Evolutionary conservation across 23 tunicate species (phyloP).

Genomic region (Halocynthia aurantium): DNA sequence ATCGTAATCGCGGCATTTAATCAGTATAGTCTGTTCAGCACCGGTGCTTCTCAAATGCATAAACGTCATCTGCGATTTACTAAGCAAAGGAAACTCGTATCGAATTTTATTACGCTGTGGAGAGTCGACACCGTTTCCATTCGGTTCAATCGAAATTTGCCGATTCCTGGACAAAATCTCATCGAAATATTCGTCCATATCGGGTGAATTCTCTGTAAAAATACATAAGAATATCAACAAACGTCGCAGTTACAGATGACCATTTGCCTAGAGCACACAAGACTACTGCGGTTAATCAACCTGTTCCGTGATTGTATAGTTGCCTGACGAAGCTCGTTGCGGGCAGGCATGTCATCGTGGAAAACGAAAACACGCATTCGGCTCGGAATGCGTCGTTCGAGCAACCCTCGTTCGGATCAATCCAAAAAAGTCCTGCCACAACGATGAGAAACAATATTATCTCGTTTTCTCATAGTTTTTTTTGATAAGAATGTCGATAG

Average conservation of each 20-base stretch:
- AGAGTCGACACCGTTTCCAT: background rate
- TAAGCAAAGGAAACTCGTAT: background rate
- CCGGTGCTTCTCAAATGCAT: conserved; percentile 4
- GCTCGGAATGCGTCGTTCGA: conserved; percentile 75
- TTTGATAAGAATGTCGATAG: too few relatives aligned
- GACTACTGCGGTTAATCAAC: background rate
- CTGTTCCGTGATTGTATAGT: background rate
- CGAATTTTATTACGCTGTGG: background rate
- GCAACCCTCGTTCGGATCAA: conserved; percentile 99
- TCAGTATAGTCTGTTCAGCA: conserved; percentile 1
- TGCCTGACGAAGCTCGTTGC: background rate
- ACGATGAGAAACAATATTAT: too few relatives aligned
- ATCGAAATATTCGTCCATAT: conserved; percentile 16
- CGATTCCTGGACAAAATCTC: background rate
- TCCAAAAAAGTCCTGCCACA: conserved; percentile 72
- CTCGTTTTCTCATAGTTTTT: too few relatives aligned
- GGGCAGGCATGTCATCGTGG: conserved; percentile 12
- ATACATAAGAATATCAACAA: too few relatives aligned
- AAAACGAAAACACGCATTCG: conserved; percentile 21
- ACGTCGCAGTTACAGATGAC: too few relatives aligned
- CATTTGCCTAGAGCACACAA: too few relatives aligned
- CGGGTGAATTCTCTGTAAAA: conserved; percentile 3
- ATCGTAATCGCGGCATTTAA: conserved; percentile 9
- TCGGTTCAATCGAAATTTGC: background rate
- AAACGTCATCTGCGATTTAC: conserved; percentile 7